These are phyloP conservation scores for Paragorgia papillata DNA, from an alignment of 92 coral and sea anemone species.

Conservation along the genomic window DNA sequence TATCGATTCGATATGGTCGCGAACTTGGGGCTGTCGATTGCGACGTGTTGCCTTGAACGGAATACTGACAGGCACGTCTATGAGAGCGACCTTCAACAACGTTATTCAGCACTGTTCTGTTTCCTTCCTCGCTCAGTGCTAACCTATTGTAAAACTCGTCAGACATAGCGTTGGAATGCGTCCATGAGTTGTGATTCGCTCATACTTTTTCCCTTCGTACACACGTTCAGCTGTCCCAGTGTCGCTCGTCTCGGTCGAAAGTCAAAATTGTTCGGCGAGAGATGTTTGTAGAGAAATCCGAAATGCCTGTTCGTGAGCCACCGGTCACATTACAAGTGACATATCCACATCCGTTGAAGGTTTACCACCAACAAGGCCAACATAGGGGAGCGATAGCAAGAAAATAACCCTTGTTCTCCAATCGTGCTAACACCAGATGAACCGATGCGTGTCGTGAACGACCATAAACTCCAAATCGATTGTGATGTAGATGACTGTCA, in stretches of 20 bases:
- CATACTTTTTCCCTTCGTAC: conserved; percentile 38
- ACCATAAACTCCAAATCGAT: conserved; percentile 29
- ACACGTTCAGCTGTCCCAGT: conserved; percentile 2
- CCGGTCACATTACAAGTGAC: conserved; percentile 47
- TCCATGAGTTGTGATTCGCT: conserved; percentile 29
- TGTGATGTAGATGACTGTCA: conserved; percentile 31
- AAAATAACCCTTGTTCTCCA: conserved; percentile 33
- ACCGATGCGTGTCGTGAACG: conserved; percentile 47
- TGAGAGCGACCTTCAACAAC: conserved; percentile 33
- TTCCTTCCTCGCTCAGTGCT: conserved; percentile 41
- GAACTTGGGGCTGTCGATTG: conserved; percentile 33
- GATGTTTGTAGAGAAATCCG: conserved; percentile 10
- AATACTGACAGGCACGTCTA: conserved; percentile 39
- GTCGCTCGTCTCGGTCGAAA: not conserved
- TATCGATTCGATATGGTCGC: conserved; percentile 47
- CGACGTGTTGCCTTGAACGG: conserved; percentile 36
- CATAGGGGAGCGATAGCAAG: conserved; percentile 17
- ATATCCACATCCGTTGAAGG: conserved; percentile 48
- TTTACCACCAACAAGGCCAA: conserved; percentile 53
- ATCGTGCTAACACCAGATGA: conserved; percentile 33
- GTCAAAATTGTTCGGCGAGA: not conserved
- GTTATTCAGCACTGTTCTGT: conserved; percentile 39
- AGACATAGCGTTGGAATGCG: conserved; percentile 43
- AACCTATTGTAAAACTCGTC: conserved; percentile 46
- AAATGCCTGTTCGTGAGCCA: conserved; percentile 23